Evolutionary conservation across 2,797 vertebrate genomes (phyloP).

Genomic region (Tadarida brasiliensis): DNA sequence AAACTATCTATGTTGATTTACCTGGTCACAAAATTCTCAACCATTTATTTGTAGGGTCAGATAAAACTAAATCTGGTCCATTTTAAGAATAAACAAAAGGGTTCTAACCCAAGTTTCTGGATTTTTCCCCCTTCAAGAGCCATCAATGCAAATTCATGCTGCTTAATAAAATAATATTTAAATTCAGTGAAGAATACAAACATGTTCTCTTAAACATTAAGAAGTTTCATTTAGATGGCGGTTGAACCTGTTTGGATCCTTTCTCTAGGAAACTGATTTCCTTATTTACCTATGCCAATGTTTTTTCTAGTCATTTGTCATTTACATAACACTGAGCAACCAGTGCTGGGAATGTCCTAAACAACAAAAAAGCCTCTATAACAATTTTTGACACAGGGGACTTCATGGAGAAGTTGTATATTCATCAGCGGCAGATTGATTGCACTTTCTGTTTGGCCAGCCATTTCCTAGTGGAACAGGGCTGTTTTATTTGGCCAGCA

Average conservation of each 20-base stretch:
- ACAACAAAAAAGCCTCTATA: conserved; percentile 93
- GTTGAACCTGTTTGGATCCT: conserved; percentile 83
- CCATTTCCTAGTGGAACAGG: conserved; percentile 93
- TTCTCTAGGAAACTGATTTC: conserved; percentile 84
- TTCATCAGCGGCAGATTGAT: conserved; percentile 92
- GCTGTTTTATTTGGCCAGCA: conserved; percentile 96
- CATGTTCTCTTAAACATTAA: conserved; percentile 81
- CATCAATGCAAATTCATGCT: conserved; percentile 50
- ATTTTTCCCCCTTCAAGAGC: conserved; percentile 52
- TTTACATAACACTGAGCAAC: conserved; percentile 91
- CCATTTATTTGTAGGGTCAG: conserved; percentile 52
- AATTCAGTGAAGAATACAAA: conserved; percentile 66
- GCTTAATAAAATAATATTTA: conserved; percentile 75
- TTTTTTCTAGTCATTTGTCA: conserved; percentile 88
- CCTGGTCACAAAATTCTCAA: conserved; percentile 57
- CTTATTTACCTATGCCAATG: conserved; percentile 85
- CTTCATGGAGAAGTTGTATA: conserved; percentile 90
- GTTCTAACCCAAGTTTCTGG: conserved; percentile 57
- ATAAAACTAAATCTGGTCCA: conserved; percentile 40
- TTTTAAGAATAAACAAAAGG: conserved; percentile 54
- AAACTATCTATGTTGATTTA: conserved; percentile 56
- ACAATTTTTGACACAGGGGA: conserved; percentile 90
- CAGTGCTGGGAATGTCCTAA: conserved; percentile 90
- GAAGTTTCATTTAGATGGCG: conserved; percentile 80
- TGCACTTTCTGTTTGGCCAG: conserved; percentile 93